phyloP scores from a whole-genome alignment of 2,113 vertebrate genomes.

The Pelecanus crispus region DNA sequence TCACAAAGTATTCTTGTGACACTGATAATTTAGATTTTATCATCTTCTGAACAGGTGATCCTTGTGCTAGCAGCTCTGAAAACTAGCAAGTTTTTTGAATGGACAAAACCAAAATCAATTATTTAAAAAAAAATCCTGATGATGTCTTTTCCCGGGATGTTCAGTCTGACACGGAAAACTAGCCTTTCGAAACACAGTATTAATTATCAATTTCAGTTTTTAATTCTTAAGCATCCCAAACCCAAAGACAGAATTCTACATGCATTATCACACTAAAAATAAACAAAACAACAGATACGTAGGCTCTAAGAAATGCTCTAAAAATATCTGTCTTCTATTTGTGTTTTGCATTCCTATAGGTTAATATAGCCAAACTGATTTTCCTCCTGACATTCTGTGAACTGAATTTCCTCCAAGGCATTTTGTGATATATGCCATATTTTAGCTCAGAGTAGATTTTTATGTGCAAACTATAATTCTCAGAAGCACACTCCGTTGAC shows the following conservation, averaged over 20 bases:
- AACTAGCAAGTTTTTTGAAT: neutral
- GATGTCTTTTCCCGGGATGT: neutral
- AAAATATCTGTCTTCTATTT: constrained; percentile 47
- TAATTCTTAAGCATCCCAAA: neutral
- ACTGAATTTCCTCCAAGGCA: constrained; percentile 40
- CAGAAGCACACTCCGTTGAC: constrained; percentile 54
- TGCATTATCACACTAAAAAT: neutral
- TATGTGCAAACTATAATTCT: constrained; percentile 48
- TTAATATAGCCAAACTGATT: constrained; percentile 3
- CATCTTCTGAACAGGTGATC: neutral
- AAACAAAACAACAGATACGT: neutral
- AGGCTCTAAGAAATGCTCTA: constrained; percentile 22
- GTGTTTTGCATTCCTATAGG: constrained; percentile 45
- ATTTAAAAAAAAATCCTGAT: neutral
- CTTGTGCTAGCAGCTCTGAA: neutral
- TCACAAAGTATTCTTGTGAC: neutral
- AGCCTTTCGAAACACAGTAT: neutral
- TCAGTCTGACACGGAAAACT: neutral
- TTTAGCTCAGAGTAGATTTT: constrained; percentile 51
- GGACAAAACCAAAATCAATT: neutral
- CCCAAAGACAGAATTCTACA: neutral
- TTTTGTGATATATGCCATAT: constrained; percentile 45
- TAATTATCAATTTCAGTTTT: neutral
- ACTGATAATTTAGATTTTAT: neutral
- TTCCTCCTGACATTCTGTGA: constrained; percentile 38